Base-by-base conservation (phyloP, 2,888 invertebrate genomes). In the Eledona agricola region DNA sequence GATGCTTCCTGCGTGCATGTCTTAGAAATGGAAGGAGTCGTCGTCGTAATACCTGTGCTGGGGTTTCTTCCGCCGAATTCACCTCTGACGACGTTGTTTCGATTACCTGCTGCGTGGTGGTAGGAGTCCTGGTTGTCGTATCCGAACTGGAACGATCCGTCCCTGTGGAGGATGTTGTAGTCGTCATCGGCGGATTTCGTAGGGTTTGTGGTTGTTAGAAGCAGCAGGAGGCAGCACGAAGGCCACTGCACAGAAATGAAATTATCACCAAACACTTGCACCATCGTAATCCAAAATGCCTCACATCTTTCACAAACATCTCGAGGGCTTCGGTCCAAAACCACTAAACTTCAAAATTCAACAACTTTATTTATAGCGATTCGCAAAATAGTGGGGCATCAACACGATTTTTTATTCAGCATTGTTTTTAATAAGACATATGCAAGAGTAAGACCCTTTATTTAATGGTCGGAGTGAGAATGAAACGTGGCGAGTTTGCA, bases 131-230 rank as follows among this genome's bases (percentile, higher is more conserved):
- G 89, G 65, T 82, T 80, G 70, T 88, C 87, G 64, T 85, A 86
- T 38, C 88, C 88, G 74, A 89, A 89, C 72, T 86, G 83, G 67
- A 83, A 90, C 10, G 88, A 87, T 69, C 89, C 89, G 77, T 89
- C 89, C 15, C 81, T 80, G 60, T 86, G 83, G 22, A 86, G 79
- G 50, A 81, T 80, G 65, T 87, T 87, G 65, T 83, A 86, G 43
- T 72, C 73, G 42, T 72, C 83, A 53, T 78, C 81, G 2, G 79
- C 76, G 61, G 78, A 73, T 13, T 78, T 13, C 20, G 43, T 51
- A 3, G 11, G 13, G n/a, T 57, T 62, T 42, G 51, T 32, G 10
- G 38, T 45, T 37, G 53, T 29, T 23, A 58, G 7, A 9, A 61
- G 7, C 26, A 65, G 32, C 10, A 56, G 42, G 25, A 59, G 42